Evolutionary conservation across 2,113 vertebrate species (phyloP), one percentile per base, ranked within the genome.

Genomic region (Rhinichthys klamathensis): DNA sequence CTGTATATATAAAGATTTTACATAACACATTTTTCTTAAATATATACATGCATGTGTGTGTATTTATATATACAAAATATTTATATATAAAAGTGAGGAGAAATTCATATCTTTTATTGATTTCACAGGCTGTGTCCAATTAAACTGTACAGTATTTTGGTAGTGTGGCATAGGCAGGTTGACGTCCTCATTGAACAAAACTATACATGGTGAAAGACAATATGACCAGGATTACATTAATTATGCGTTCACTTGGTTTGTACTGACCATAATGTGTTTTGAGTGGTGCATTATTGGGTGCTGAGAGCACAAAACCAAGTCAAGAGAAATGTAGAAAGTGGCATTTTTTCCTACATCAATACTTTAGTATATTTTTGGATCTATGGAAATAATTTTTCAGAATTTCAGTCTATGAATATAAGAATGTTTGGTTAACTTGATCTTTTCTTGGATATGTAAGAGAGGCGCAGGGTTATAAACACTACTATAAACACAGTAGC

Each of bases 401-500:
- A 51, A 54, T 76, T 54, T 18, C 2, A 76, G 44, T 9, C 25
- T 54, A 16, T 30, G 25, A 76, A 49, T 54, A 30, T 18, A 30
- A 54, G 44, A 76, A 54, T 63, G n/a, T 86, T 86, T 86, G 69
- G 46, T 76, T 79, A 83, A 75, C 41, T 56, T 54, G 0, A 32
- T 32, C 74, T 21, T 76, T 32, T 54, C 16, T 75, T 49, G 82
- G 65, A 78, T 51, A 82, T 80, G 69, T 83, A 83, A 78, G 84
- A 78, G 75, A 89, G 82, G 86, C 74, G 77, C 61, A 60, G 77
- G 87, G 74, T 87, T 70, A 87, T 82, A 85, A 88, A 30, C 30
- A 30, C 30, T 30, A 30, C 30, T 30, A 30, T 30, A 30, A 30
- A 90, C 88, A 88, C 89, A 86, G 90, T 85, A 89, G 90, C 88